Conservation (phyloP, 2,888 invertebrate genomes). For the Drymonia ruficornis region DNA sequence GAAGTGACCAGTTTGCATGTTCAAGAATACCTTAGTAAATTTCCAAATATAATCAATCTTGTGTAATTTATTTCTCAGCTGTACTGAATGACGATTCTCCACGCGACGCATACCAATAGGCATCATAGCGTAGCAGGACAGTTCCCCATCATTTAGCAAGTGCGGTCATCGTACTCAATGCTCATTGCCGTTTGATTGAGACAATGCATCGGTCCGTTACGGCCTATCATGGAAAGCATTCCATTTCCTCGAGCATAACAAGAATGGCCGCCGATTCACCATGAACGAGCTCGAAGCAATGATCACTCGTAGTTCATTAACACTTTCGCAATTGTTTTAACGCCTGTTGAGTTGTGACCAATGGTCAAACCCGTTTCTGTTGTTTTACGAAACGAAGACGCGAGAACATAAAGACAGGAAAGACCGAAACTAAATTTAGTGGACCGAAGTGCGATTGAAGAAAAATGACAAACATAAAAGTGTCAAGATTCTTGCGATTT, state of each 20-base stretch:
- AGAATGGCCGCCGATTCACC: slow-evolving; percentile 62
- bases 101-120: slow-evolving; percentile 58
- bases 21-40: slow-evolving; percentile 12
- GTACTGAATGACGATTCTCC: slow-evolving; percentile 44
- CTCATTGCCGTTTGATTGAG: slow-evolving; percentile 78
- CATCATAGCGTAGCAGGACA: slow-evolving; percentile 51
- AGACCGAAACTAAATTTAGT: slow-evolving; percentile 37
- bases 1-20: slow-evolving; percentile 17
- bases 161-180: slow-evolving; percentile 76
- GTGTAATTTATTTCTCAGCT: slow-evolving; percentile 41
- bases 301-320: slow-evolving; percentile 66
- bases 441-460: slow-evolving; percentile 48
- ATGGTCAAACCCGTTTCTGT: slow-evolving; percentile 51
- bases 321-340: slow-evolving; percentile 79
- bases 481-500: slow-evolving; percentile 75
- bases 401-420: slow-evolving; percentile 29
- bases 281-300: slow-evolving; percentile 61
- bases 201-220: slow-evolving; percentile 71
- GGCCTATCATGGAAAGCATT: slow-evolving; percentile 58
- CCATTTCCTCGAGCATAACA: slow-evolving; percentile 66
- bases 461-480: slow-evolving; percentile 73
- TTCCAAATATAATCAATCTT: slow-evolving; percentile 27
- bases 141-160: slow-evolving; percentile 76
- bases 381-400: slow-evolving; percentile 41
- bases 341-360: slow-evolving; percentile 68